Base-by-base conservation (phyloP, 2,888 invertebrate genomes). In the Hymenopus coronatus region DNA sequence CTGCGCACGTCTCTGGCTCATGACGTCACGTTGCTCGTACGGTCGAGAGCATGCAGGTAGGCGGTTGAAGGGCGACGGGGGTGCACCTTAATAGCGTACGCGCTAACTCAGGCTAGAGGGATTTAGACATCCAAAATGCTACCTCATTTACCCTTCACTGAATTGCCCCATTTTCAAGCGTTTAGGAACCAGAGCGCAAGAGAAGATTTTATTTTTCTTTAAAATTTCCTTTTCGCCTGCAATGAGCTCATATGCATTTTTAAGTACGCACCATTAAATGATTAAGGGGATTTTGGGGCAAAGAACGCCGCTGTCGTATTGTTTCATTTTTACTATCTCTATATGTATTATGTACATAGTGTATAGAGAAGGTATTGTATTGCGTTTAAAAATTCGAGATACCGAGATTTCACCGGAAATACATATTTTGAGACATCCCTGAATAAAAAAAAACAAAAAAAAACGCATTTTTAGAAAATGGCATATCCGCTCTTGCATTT, bases 121-220 rank as follows among this genome's bases (percentile, higher is more conserved):
- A 87, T 87, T 87, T 87, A 82, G n/a, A 82, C n/a, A 82, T 82
- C 82, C 85, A 81, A 86, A 86, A 86, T 86, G 81, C 28, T 81
- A 28, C 33, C 87, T 82, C 87, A 30, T 87, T 82, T 82, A 87
- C 81, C 81, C 81, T 28, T 82, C 54, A 82, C 81, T 82, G 27
- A 27, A 28, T 86, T 30, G 28, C 14, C 30, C 46, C 85, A 46
- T 85, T 46, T 85, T 28, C 81, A 86, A 70, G 28, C 30, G 81
- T 81, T 70, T 70, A 70, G 54, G 25, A 70, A 6, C 54, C 20
- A 70, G 54, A 70, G 54, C 54, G 20, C 15, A 0, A 25, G 54
- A 25, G 54, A 70, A 70, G 54, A 70, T 70, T 70, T 70, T 70
- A 70, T 70, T 70, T 70, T 70, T 20, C 54, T 25, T 70, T 70